Evolutionary conservation across 2,113 vertebrate species (phyloP), one percentile per base, ranked within the genome.

Genomic region (Sphaerodactylus townsendi): DNA sequence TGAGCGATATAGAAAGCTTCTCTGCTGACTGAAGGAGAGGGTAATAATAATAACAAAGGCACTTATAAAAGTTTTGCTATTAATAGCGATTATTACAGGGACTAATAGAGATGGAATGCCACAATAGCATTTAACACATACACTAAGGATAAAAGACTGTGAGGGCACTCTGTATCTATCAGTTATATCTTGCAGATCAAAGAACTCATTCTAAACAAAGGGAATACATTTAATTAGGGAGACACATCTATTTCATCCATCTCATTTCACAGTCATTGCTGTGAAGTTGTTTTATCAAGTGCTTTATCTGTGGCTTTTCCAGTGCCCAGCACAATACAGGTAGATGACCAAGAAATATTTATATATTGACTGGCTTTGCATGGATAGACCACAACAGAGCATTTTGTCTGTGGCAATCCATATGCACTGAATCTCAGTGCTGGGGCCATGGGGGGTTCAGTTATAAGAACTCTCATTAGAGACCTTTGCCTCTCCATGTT

Each of bases 61-160:
- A 28, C 39, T 77, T 71, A 25, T 71, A 66, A 70, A 84, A 79
- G 30, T 85, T 78, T 71, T 35, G 41, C 53, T 64, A 85, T 79
- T 68, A 72, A 79, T 72, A 71, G 41, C 46, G 53, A 85, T 72
- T 72, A 79, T 85, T 39, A 30, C 14, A 79, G 23, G 41, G 59
- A 72, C 39, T 72, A 21, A 71, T 70, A 85, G 3, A 71, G 39
- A 72, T 64, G n/a, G 35, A 44, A 62, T 62, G 50, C 74, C 44
- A 50, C 74, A 28, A 59, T 28, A 14, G 64, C 30, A 84, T 84
- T 56, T 82, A 39, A 74, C 33, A 11, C 65, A 46, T 11, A 39
- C 30, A 44, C 35, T 2, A 10, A 71, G 62, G 50, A 84, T 41
- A 75, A 73, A 73, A 23, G 53, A 11, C 41, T 28, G 5, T 46